Evolutionary conservation across 2,888 invertebrate species (phyloP).

Genomic region (Steinernema scapterisci): DNA sequence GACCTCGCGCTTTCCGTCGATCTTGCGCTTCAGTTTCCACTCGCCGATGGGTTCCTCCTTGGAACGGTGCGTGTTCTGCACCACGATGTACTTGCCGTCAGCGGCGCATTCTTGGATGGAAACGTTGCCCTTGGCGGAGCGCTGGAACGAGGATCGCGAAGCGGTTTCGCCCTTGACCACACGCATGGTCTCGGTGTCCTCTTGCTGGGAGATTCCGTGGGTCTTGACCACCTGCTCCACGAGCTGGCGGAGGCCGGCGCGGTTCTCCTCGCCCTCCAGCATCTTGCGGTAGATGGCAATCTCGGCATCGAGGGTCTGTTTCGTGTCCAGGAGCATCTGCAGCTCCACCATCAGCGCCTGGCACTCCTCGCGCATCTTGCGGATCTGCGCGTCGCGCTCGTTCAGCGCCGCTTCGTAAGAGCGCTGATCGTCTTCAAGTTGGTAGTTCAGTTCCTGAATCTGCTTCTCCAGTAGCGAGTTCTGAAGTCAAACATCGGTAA

Average conservation of each 20-base stretch:
- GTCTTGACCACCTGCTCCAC: slow-evolving; percentile 68
- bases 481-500: slow-evolving; percentile 52
- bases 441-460: slow-evolving; percentile 70
- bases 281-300: slow-evolving; percentile 73
- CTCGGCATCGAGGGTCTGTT: slow-evolving; percentile 70
- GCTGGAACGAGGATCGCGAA: slow-evolving; percentile 69
- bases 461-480: slow-evolving; percentile 71
- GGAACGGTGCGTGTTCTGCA: slow-evolving; percentile 70
- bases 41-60: slow-evolving; percentile 69
- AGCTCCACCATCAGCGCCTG: slow-evolving; percentile 69
- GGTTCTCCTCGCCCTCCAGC: slow-evolving; percentile 72
- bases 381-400: slow-evolving; percentile 67
- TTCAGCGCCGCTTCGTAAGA: slow-evolving; percentile 70
- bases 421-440: slow-evolving; percentile 70
- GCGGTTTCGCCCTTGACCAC: slow-evolving; percentile 61
- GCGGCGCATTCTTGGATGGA: slow-evolving; percentile 69
- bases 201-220: slow-evolving; percentile 61
- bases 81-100: slow-evolving; percentile 70
- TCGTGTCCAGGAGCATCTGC: slow-evolving; percentile 71
- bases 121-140: slow-evolving; percentile 69
- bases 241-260: slow-evolving; percentile 67
- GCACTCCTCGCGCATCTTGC: slow-evolving; percentile 68
- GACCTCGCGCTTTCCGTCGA: slow-evolving; percentile 68
- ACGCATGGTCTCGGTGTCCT: slow-evolving; percentile 64
- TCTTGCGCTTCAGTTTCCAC: slow-evolving; percentile 68